A percentile compares a stretch with the other conserved stretches of the same genome.
Evolutionary conservation across 2,888 invertebrate genomes (phyloP).

Genomic region (Pseudanteris insignis): DNA sequence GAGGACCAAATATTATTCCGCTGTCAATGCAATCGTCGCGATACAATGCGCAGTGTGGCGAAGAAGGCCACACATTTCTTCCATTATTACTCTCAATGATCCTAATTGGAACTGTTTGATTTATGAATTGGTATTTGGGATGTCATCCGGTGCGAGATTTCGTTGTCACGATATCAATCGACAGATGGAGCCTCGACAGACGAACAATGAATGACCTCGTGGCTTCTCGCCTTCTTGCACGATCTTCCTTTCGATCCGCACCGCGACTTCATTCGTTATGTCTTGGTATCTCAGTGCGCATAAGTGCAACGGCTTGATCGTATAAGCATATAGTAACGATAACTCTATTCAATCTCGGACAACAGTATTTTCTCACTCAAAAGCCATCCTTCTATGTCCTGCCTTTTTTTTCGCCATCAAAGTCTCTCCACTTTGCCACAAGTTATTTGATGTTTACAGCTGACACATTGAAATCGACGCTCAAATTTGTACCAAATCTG

Average conservation of each 20-base stretch:
- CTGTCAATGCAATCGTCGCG: no score
- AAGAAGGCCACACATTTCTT: not conserved
- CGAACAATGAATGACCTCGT: constrained; percentile 44
- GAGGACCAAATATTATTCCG: no score
- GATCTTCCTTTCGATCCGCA: constrained; percentile 38
- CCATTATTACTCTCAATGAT: constrained; percentile 7
- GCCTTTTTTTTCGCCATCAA: constrained; percentile 38
- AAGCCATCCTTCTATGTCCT: constrained; percentile 39
- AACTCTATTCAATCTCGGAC: constrained; percentile 41
- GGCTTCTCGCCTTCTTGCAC: constrained; percentile 39
- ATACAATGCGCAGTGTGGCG: no score
- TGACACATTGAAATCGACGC: no score
- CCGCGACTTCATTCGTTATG: constrained; percentile 32
- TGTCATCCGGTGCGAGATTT: constrained; percentile 32
- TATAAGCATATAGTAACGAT: constrained; percentile 38
- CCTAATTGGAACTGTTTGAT: constrained; percentile 31
- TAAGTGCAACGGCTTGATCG: constrained; percentile 23
- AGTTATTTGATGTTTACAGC: no score
- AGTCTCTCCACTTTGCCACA: constrained; percentile 2
- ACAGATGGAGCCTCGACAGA: constrained; percentile 36
- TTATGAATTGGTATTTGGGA: constrained; percentile 23
- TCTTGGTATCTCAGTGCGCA: constrained; percentile 15
- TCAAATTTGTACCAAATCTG: no score
- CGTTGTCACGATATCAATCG: constrained; percentile 40
- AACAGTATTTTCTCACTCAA: constrained; percentile 37